Evolutionary conservation across 2,113 vertebrate species (phyloP).

Genomic region (Alligator sinensis): DNA sequence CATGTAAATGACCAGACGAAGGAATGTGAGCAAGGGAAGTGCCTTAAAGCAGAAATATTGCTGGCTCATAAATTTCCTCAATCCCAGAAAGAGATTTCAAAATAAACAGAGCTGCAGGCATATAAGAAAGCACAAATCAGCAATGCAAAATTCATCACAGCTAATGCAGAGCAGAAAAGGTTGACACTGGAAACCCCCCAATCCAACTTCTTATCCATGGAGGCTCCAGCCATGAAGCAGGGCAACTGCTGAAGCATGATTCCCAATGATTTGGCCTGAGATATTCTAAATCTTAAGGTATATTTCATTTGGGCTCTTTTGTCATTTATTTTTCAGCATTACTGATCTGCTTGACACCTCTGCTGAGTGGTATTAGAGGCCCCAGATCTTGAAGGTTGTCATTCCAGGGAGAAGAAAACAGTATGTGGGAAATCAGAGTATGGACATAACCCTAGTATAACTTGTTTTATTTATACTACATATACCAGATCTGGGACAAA

Average conservation of each 20-base stretch:
- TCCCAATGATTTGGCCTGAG: background rate
- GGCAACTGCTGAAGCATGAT: background rate
- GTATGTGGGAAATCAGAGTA: background rate
- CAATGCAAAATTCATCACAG: slow-evolving; percentile 48
- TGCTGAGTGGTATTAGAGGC: background rate
- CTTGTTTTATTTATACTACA: background rate
- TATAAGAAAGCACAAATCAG: slow-evolving; percentile 58
- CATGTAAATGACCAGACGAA: slow-evolving; percentile 62
- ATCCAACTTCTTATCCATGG: background rate
- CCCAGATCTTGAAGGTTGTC: background rate
- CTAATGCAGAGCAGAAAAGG: slow-evolving; percentile 5
- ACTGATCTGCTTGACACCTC: background rate
- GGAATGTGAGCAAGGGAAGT: slow-evolving; percentile 72
- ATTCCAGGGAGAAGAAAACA: background rate
- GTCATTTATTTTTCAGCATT: background rate
- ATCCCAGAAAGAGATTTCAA: slow-evolving; percentile 58
- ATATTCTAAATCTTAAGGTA: background rate
- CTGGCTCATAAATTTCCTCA: slow-evolving; percentile 67
- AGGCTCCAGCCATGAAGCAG: background rate
- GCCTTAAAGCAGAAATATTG: slow-evolving; percentile 74
- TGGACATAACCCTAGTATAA: background rate
- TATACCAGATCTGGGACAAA: background rate
- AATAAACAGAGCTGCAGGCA: slow-evolving; percentile 68
- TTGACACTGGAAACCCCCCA: slow-evolving; percentile 6
- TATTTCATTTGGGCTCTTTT: background rate